Conservation (phyloP, 1,140 invertebrate genomes). For the Sarcophaga peregrina region DNA sequence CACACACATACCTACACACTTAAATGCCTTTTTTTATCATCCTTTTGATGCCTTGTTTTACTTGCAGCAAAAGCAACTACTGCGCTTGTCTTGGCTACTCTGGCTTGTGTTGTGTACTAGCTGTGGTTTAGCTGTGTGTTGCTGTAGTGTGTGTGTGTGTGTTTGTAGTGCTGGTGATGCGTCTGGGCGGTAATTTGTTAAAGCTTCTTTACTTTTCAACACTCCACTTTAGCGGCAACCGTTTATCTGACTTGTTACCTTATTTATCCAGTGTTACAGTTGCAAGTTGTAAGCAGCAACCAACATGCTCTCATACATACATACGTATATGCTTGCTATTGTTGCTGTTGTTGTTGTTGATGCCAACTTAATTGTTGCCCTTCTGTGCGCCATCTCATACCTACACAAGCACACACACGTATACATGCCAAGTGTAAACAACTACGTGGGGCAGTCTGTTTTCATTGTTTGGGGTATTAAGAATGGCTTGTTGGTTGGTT, state of each 20-base stretch:
- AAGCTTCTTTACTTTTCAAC: conserved; percentile 67
- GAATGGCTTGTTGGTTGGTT: not conserved
- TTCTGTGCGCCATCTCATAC: conserved; percentile 33
- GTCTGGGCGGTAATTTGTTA: conserved; percentile 65
- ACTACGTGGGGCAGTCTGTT: not conserved
- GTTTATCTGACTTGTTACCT: conserved; percentile 39
- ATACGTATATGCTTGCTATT: not conserved
- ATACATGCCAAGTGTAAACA: not conserved
- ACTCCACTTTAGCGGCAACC: conserved; percentile 49
- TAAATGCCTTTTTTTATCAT: not conserved
- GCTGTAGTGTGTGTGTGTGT: too few relatives aligned
- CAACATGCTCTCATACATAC: not conserved
- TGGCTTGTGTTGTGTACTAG: too few relatives aligned
- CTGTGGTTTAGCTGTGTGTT: too few relatives aligned
- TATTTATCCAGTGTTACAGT: conserved; percentile 32
- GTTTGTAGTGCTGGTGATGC: conserved; percentile 42
- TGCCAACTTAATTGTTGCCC: conserved; percentile 47
- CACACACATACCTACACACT: conserved; percentile 6
- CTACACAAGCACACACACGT: not conserved
- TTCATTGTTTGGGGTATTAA: not conserved
- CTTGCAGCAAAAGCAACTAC: too few relatives aligned
- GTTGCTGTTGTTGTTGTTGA: not conserved
- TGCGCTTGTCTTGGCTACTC: too few relatives aligned
- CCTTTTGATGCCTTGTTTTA: too few relatives aligned
- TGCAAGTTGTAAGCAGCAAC: not conserved